Evolutionary conservation across 2,888 invertebrate species (phyloP), one percentile per base, ranked within the genome.

Genomic region (Thymelicus lineola): DNA sequence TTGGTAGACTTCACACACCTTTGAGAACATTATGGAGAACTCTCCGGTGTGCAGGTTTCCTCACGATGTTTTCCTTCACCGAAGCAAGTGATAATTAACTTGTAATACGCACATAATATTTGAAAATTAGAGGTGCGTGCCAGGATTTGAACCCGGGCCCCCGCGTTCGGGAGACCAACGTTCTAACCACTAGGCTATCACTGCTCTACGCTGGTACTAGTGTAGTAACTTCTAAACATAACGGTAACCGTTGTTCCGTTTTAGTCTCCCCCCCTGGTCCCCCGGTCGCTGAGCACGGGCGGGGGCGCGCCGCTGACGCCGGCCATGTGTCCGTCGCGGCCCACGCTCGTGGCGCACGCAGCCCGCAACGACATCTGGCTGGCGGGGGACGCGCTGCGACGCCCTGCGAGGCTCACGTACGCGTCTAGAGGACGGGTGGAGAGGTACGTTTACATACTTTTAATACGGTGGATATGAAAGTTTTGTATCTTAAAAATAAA

Each of bases 361-460:
- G 97, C 97, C 75, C 96, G 97, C 71, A 97, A 97, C 61, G 99
- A 99, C 93, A 95, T 99, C 73, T 99, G 98, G 97, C 96, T 99
- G 28, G 97, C 97, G 0, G 91, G 89, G 1, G 86, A 87, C n/a
- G 82, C 82, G 1, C 75, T 88, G 1, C 75, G 85, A 3, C 76
- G 86, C 5, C 94, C 94, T 0, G 84, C 88, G 0, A 75, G 94
- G 6, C 85, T 94, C 0, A 94, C 94, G 0, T 91, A 92, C 75
- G 94, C 94, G 0, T 91, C 90, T 64, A 82, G 79, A 28, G 91
- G 91, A 0, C 85, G 87, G 14, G 88, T 90, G 0, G 86, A 86
- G n/a, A 79, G 91, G 94, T 28, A 3, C 4, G 28, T 28, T 28
- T 28, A 28, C 28, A 28, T 20, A 20, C 20, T 20, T 28, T 28